Evolutionary conservation across 2,888 invertebrate genomes (phyloP).

Genomic region (Eupithecia centaureata): DNA sequence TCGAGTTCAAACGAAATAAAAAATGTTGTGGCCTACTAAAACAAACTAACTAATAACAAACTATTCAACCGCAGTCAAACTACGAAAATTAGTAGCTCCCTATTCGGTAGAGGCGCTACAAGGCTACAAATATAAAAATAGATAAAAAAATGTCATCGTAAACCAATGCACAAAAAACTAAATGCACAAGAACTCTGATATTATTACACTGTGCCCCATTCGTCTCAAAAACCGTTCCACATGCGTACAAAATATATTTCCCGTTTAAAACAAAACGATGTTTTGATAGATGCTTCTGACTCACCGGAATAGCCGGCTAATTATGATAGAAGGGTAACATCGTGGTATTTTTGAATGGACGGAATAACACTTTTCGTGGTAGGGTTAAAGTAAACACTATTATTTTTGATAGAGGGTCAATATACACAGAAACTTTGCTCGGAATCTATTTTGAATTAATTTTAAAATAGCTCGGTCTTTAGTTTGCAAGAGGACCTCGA

Average conservation of each 20-base stretch:
- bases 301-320: conserved; percentile 46
- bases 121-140: too few species aligned
- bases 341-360: conserved; percentile 33
- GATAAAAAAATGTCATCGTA: too few species aligned
- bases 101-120: too few species aligned
- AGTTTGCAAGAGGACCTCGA: too few species aligned
- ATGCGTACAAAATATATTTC: conserved; percentile 49
- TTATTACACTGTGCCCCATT: conserved; percentile 6
- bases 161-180: not conserved
- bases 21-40: too few species aligned
- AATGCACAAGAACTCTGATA: not conserved
- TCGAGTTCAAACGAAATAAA: too few species aligned
- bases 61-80: too few species aligned
- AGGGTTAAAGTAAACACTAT: not conserved
- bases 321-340: conserved; percentile 49
- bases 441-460: too few species aligned
- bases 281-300: conserved; percentile 48
- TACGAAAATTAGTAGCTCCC: too few species aligned
- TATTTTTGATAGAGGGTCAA: not conserved
- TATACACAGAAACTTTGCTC: not conserved
- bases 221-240: conserved; percentile 45
- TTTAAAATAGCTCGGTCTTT: too few species aligned
- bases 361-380: not conserved
- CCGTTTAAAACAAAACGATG: conserved; percentile 50
- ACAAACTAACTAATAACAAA: too few species aligned